A percentile compares a stretch with the other conserved stretches of the same genome.
phyloP scores from a whole-genome alignment of 2,888 invertebrate species.

The Syrphus vitripennis region DNA sequence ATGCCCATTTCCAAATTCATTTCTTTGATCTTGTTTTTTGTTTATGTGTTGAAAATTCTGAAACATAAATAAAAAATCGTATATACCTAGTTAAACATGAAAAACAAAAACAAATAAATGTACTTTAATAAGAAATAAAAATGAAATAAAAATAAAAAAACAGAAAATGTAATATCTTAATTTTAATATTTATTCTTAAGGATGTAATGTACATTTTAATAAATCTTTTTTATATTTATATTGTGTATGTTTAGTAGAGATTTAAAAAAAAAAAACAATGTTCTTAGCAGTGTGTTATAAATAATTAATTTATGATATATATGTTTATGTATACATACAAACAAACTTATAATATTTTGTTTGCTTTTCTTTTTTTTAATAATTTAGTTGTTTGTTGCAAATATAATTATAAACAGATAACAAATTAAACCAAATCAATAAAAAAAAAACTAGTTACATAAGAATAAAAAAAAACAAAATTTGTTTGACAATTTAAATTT shows the following conservation, averaged over 20 bases:
- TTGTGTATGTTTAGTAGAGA: slow-evolving; percentile 52
- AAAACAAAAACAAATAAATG: slow-evolving; percentile 15
- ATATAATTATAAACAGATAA: slow-evolving; percentile 12
- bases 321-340: neutral
- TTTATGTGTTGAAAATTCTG: neutral
- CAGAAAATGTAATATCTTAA: slow-evolving; percentile 45
- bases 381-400: slow-evolving; percentile 48
- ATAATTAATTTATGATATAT: slow-evolving; percentile 17
- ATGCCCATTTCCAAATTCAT: no score
- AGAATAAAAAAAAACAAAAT: slow-evolving; percentile 2
- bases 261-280: neutral
- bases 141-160: neutral
- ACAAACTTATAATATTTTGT: slow-evolving; percentile 6
- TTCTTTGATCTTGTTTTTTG: neutral
- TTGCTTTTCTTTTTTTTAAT: slow-evolving; percentile 29
- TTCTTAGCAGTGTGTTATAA: slow-evolving; percentile 42
- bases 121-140: slow-evolving; percentile 51
- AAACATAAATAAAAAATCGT: neutral
- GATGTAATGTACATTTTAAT: slow-evolving; percentile 31
- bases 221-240: slow-evolving; percentile 69
- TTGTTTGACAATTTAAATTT: neutral
- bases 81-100: neutral
- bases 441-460: slow-evolving; percentile 37
- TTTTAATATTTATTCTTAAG: slow-evolving; percentile 62
- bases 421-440: slow-evolving; percentile 51